phyloP scores from a whole-genome alignment of 1,140 invertebrate genomes.

The Gryllus bimaculatus region DNA sequence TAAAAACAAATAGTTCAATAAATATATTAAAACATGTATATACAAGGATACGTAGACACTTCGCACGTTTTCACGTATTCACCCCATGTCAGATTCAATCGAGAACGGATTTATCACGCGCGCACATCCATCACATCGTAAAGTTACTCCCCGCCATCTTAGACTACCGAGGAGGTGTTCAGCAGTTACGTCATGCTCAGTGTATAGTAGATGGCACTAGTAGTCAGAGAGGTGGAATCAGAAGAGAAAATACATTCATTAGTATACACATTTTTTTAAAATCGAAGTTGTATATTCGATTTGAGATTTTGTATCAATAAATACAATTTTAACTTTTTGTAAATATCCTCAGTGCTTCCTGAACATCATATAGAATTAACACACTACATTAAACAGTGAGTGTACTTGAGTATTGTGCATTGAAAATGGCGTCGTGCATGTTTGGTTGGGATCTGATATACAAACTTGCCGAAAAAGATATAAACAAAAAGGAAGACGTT shows the following conservation, averaged over 20 bases:
- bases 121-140: background rate
- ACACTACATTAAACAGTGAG: too few relatives aligned
- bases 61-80: constrained; percentile 20
- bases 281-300: too few relatives aligned
- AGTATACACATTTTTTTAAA: too few relatives aligned
- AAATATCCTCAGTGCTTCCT: too few relatives aligned
- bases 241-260: too few relatives aligned
- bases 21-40: constrained; percentile 12
- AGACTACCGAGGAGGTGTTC: background rate
- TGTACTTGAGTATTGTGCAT: background rate
- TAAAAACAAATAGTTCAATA: constrained; percentile 9
- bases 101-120: constrained; percentile 18
- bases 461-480: constrained; percentile 46
- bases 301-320: too few relatives aligned
- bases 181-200: constrained; percentile 13
- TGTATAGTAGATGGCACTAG: constrained; percentile 21
- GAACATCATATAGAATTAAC: too few relatives aligned
- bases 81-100: constrained; percentile 23
- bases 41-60: constrained; percentile 16
- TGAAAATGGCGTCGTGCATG: background rate
- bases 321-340: too few relatives aligned
- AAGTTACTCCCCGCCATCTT: constrained; percentile 22
- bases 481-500: constrained; percentile 58
- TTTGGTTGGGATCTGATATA: constrained; percentile 62
- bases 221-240: background rate